These are phyloP conservation scores for Pseudococcus viburni DNA, from an alignment of 2,888 invertebrate genomes.

Conservation along the genomic window DNA sequence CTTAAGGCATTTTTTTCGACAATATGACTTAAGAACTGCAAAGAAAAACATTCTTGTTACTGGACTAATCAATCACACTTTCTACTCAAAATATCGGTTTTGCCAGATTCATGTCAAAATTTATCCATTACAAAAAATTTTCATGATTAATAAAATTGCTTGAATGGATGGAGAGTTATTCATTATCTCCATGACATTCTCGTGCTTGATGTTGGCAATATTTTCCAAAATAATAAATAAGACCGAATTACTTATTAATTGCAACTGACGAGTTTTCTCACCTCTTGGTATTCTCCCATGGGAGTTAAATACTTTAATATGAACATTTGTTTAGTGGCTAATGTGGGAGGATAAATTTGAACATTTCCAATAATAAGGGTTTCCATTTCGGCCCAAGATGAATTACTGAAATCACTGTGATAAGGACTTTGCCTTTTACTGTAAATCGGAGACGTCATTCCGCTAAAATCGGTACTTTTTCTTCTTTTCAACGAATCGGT, in stretches of 20 bases:
- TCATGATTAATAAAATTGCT: too few relatives aligned
- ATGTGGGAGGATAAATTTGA: slow-evolving; percentile 90
- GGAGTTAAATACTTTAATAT: slow-evolving; percentile 95
- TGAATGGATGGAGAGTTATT: too few relatives aligned
- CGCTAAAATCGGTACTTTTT: slow-evolving; percentile 63
- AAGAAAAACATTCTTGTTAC: neutral
- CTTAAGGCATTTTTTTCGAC: slow-evolving; percentile 94
- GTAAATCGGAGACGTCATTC: slow-evolving; percentile 63
- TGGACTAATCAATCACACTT: neutral
- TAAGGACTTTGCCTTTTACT: slow-evolving; percentile 64
- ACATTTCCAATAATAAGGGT: slow-evolving; percentile 90
- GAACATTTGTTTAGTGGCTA: slow-evolving; percentile 91
- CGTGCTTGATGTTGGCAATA: too few relatives aligned
- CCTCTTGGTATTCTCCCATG: slow-evolving; percentile 98
- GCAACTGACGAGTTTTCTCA: slow-evolving; percentile 70
- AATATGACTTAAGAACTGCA: slow-evolving; percentile 88
- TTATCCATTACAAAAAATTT: too few relatives aligned
- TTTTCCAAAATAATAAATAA: too few relatives aligned
- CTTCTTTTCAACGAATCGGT: slow-evolving; percentile 46
- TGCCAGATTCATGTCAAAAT: too few relatives aligned
- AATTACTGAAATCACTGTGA: slow-evolving; percentile 76
- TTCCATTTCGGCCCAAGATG: slow-evolving; percentile 93
- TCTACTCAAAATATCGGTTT: too few relatives aligned
- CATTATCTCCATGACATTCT: too few relatives aligned
- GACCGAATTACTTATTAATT: too few relatives aligned